A percentile compares a stretch with the other conserved stretches of the same genome.
phyloP scores from a whole-genome alignment of 1,140 invertebrate genomes.

The Adelges cooleyi region DNA sequence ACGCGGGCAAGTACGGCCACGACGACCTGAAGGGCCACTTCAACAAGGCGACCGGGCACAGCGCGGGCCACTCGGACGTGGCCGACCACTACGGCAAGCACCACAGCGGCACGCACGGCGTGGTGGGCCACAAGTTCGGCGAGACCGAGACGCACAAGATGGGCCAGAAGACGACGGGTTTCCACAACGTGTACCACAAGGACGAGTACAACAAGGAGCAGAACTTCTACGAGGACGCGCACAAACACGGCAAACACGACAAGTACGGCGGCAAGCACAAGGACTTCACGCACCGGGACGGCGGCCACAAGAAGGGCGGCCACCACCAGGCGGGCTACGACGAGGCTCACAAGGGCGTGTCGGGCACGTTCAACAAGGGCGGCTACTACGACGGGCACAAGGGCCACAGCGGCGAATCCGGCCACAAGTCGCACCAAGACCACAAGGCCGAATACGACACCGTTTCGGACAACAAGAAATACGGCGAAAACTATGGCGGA shows the following conservation, averaged over 20 bases:
- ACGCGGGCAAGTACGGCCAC: conserved; percentile 33
- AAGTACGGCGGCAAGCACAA: conserved; percentile 43
- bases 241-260: conserved; percentile 49
- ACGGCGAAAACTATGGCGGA: conserved; percentile 31
- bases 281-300: conserved; percentile 40
- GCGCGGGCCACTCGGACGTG: conserved; percentile 31
- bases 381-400: conserved; percentile 39
- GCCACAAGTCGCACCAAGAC: conserved; percentile 38
- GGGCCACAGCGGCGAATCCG: conserved; percentile 38
- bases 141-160: conserved; percentile 44
- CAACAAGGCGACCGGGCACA: conserved; percentile 32
- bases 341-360: conserved; percentile 38
- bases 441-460: conserved; percentile 39
- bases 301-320: conserved; percentile 41
- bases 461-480: conserved; percentile 38
- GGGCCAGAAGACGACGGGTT: conserved; percentile 54
- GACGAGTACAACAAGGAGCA: conserved; percentile 63
- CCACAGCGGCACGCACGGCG: conserved; percentile 38
- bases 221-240: conserved; percentile 56
- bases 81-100: conserved; percentile 38
- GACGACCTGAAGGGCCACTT: conserved; percentile 32
- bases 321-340: conserved; percentile 42
- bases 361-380: conserved; percentile 41
- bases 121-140: conserved; percentile 30
- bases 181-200: conserved; percentile 58